Percentiles rank a stretch among this genome's conserved stretches.
These are phyloP conservation scores for Elgonia sp. DNA, from an alignment of 2,888 invertebrate genomes.

Conservation along the genomic window DNA sequence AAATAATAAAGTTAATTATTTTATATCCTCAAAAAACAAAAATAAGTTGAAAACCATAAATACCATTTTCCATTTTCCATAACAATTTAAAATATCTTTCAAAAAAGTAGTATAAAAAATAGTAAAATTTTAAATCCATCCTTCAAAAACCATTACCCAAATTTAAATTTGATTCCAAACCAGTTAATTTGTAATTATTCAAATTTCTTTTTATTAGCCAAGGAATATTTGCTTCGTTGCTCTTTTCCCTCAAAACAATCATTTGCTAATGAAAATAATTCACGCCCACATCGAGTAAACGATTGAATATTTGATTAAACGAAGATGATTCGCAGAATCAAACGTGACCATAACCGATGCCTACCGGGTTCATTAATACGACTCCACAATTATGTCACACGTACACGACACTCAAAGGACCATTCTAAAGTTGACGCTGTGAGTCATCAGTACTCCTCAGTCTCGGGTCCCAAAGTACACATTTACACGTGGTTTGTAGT, in stretches of 20 bases:
- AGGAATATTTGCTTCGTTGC: no score
- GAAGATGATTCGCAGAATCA: slow-evolving; percentile 37
- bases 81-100: no score
- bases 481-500: slow-evolving; percentile 62
- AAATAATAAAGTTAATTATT: no score
- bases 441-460: slow-evolving; percentile 68
- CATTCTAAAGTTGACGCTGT: slow-evolving; percentile 66
- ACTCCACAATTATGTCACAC: slow-evolving; percentile 66
- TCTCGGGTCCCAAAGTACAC: slow-evolving; percentile 56
- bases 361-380: slow-evolving; percentile 62
- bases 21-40: no score
- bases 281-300: not conserved
- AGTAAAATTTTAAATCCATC: no score
- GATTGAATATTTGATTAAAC: not conserved
- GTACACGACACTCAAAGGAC: slow-evolving; percentile 55
- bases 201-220: no score
- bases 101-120: no score
- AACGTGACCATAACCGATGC: slow-evolving; percentile 51
- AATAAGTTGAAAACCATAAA: no score
- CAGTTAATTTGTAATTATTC: no score
- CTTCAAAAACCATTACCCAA: no score
- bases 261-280: not conserved
- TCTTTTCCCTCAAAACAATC: not conserved
- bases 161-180: no score
- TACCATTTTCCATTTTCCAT: no score